Base-by-base conservation (phyloP, 1,140 invertebrate species). In the Stenopsyche tienmushanensis region DNA sequence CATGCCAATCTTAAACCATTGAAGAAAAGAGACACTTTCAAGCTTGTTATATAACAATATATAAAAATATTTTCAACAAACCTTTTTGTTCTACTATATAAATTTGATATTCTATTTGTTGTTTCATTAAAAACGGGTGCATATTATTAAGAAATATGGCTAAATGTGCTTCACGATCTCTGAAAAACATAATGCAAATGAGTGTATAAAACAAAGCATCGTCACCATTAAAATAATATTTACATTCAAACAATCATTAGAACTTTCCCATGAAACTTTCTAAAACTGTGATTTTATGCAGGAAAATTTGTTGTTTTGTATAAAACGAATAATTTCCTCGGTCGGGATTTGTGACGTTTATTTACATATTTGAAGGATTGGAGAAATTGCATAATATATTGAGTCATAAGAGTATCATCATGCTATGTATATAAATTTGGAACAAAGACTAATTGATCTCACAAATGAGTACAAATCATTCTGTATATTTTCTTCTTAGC, bases 1-100 rank as follows among this genome's bases (percentile, higher is more conserved):
- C 17, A 13, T 13, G 20, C 3, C 13, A 13, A 44, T 15, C 18
- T 44, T 3, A 44, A 44, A 44, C 29, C 41, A 13, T 3, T 44
- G 41, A 15, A 2, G 13, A 44, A 13, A 44, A 13, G 3, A 44
- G 3, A 44, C 3, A 3, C 18, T 13, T 15, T 15, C 9, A 26
- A 39, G n/a, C 17, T 20, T 18, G 49, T 13, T 62, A 23, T 26
- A 18, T 21, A 41, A 39, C 18, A 53, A 49, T 26, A 24, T 57
- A 7, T n/a, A 24, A 42, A 70, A 64, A n/a, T 34, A 54, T 71
- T 41, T 23, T 41, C 20, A 65, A 71, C 70, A 74, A 73, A 88
- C 86, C 87, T 77, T 83, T 83, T 78, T 97, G 95, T 79, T 98
- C 96, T n/a, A 97, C 84, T n/a, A 98, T 86, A 77, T 93, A 96